A percentile compares a stretch with the other conserved stretches of the same genome.
phyloP scores from a whole-genome alignment of 2,797 vertebrate genomes.

The Myotis vivesi region DNA sequence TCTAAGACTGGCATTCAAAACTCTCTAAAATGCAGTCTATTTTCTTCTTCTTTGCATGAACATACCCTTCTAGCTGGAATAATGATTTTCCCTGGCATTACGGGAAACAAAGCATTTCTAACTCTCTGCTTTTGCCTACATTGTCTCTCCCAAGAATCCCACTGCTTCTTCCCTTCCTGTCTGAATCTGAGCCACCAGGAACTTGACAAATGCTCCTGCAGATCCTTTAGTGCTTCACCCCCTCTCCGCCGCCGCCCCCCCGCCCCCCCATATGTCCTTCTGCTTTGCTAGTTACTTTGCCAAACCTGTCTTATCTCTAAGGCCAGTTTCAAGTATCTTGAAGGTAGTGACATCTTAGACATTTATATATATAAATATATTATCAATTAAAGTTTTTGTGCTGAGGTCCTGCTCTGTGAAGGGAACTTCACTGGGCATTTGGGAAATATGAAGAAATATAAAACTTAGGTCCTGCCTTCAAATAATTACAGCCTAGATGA shows the following conservation, averaged over 20 bases:
- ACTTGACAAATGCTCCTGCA: background rate
- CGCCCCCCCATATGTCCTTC: background rate
- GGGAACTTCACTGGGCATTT: background rate
- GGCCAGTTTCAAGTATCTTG: background rate
- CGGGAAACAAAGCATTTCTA: background rate
- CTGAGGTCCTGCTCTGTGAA: background rate
- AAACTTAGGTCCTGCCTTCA: background rate
- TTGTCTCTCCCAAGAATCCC: background rate
- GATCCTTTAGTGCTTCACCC: background rate
- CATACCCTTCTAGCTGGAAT: background rate
- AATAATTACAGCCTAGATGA: background rate
- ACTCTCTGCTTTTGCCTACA: background rate
- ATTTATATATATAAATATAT: no score
- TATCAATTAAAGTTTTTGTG: background rate
- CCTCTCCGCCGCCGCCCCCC: fast-evolving
- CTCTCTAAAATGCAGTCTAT: background rate
- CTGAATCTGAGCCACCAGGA: background rate
- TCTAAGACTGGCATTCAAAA: background rate
- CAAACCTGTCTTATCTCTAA: background rate
- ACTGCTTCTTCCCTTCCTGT: background rate
- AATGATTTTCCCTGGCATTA: background rate
- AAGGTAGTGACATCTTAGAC: background rate
- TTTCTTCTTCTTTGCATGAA: background rate
- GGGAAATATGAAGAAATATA: background rate
- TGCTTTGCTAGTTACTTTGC: background rate